Percentiles rank a stretch among this genome's conserved stretches.
These are phyloP conservation scores for Galerucella calmariensis DNA, from an alignment of 2,888 invertebrate genomes.

Conservation along the genomic window DNA sequence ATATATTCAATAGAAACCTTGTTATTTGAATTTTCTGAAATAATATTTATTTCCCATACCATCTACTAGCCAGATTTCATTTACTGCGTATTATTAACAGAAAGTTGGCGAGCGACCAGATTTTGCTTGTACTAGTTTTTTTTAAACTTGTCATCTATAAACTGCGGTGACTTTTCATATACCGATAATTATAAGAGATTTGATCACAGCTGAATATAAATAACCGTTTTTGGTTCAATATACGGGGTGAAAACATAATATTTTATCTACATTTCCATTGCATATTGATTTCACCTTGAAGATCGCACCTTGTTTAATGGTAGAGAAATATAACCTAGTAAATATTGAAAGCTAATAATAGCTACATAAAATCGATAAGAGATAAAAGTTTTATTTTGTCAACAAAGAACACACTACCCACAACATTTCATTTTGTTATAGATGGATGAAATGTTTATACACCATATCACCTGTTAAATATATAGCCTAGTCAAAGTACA, in stretches of 20 bases:
- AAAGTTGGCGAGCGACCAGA: background rate
- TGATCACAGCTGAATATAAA: background rate
- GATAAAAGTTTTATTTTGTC: background rate
- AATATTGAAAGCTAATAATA: background rate
- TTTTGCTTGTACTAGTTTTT: background rate
- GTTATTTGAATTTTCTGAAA: background rate
- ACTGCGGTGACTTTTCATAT: background rate
- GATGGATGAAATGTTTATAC: background rate
- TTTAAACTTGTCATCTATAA: background rate
- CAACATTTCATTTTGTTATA: background rate
- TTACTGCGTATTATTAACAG: slow-evolving; percentile 1
- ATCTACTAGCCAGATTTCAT: background rate
- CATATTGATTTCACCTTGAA: background rate
- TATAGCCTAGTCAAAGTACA: too few relatives aligned
- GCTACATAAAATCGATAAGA: background rate
- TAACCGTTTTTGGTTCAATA: too few relatives aligned
- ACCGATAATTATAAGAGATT: background rate
- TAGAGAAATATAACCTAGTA: background rate
- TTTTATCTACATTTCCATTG: too few relatives aligned
- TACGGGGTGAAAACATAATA: too few relatives aligned
- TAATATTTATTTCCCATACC: background rate
- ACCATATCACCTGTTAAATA: background rate
- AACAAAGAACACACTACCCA: background rate
- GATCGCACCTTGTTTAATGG: background rate
- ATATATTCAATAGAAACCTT: too few relatives aligned